Percentiles rank a stretch among this genome's conserved stretches.
Conservation (phyloP, 2,113 vertebrate species). For the Procavia capensis region DNA sequence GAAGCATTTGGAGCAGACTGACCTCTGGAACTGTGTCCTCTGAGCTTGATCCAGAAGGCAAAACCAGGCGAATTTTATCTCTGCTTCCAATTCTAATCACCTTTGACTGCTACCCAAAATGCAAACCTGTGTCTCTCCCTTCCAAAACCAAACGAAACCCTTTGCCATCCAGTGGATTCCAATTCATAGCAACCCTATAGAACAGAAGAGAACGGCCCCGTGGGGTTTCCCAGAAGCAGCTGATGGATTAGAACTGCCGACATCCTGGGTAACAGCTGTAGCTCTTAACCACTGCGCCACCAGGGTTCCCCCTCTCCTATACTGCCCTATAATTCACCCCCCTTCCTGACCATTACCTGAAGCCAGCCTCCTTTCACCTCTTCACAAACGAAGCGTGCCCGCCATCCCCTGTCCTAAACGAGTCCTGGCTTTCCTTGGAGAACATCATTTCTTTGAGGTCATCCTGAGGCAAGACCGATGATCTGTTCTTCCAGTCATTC, state of each 20-base stretch:
- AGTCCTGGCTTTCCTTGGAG: not conserved
- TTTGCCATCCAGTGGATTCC: too few relatives aligned
- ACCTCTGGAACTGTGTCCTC: not conserved
- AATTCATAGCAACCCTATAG: too few relatives aligned
- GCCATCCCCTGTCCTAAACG: not conserved
- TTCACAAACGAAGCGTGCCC: not conserved
- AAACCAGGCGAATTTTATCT: not conserved
- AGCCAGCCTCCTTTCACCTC: not conserved
- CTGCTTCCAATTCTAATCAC: not conserved
- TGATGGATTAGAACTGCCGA: too few relatives aligned
- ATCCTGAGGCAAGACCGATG: not conserved
- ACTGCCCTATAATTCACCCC: not conserved
- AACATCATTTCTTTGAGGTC: not conserved
- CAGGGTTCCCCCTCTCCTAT: not conserved
- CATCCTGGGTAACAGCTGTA: too few relatives aligned
- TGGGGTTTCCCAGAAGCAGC: too few relatives aligned
- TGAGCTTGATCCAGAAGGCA: not conserved
- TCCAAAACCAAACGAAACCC: too few relatives aligned
- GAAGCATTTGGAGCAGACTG: not conserved
- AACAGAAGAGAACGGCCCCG: too few relatives aligned
- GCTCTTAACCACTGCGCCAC: too few relatives aligned
- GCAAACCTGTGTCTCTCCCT: not conserved
- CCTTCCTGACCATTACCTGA: not conserved
- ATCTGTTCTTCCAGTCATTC: not conserved
- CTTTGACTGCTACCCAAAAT: not conserved